Percentiles rank a stretch among this genome's conserved stretches.
Evolutionary conservation across 2,888 invertebrate species (phyloP).

Genomic region (Nymphalis c-album): DNA sequence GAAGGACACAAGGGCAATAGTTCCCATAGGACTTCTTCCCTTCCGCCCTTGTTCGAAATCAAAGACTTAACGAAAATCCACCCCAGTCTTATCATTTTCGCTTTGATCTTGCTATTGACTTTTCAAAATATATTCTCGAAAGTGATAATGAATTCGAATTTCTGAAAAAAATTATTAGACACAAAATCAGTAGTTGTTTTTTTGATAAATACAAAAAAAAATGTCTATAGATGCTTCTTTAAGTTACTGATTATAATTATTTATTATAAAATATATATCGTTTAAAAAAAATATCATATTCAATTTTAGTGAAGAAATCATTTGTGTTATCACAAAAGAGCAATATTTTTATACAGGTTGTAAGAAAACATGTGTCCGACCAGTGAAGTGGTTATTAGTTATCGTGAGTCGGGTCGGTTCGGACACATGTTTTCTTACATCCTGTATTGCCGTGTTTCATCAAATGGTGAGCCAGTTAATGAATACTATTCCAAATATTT

Average conservation of each 20-base stretch:
- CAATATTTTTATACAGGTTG: too few relatives aligned
- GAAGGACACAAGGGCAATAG: constrained; percentile 37
- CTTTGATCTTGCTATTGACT: constrained; percentile 33
- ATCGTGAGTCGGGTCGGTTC: too few relatives aligned
- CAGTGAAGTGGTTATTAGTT: too few relatives aligned
- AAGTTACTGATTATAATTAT: not conserved
- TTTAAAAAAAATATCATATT: too few relatives aligned
- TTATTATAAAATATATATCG: not conserved
- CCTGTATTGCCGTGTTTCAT: too few relatives aligned
- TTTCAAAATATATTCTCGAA: constrained; percentile 23
- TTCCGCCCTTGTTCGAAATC: constrained; percentile 32
- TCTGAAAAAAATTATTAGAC: not conserved
- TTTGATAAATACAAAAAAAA: not conserved
- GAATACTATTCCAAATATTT: not conserved
- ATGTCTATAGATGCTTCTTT: too few relatives aligned
- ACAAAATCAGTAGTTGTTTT: not conserved
- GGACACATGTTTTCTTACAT: too few relatives aligned
- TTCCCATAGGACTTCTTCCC: constrained; percentile 37
- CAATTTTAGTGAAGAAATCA: too few relatives aligned
- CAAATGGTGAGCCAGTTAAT: too few relatives aligned
- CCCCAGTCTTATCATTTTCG: constrained; percentile 37
- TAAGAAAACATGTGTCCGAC: too few relatives aligned
- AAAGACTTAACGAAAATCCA: constrained; percentile 36
- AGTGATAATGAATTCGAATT: not conserved
- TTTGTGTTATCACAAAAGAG: too few relatives aligned